Conservation (phyloP, 2,888 invertebrate genomes). For the Thecocarcelia acutangulata region DNA sequence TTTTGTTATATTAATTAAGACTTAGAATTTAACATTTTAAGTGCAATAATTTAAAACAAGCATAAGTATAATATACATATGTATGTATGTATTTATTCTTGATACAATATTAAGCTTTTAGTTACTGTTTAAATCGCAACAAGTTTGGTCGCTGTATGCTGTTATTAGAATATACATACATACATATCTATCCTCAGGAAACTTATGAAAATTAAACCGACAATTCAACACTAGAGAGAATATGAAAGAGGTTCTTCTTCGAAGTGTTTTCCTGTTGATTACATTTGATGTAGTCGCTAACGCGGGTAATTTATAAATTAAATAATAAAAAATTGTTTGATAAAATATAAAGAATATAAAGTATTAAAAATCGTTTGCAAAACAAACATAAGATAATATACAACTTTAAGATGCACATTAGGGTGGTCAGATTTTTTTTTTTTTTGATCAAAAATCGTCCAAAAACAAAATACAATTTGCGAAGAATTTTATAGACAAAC, state of each 20-base stretch:
- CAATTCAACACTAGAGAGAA: constrained; percentile 22
- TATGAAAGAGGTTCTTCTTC: constrained; percentile 53
- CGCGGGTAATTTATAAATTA: constrained; percentile 59
- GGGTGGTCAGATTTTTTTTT: too few relatives aligned
- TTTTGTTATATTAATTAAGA: constrained; percentile 1
- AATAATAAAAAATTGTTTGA: constrained; percentile 3
- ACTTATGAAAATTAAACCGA: constrained; percentile 1
- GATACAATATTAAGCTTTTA: constrained; percentile 38
- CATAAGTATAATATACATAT: constrained; percentile 18
- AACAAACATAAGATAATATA: constrained; percentile 11
- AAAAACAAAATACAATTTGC: too few relatives aligned
- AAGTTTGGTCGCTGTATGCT: constrained; percentile 48
- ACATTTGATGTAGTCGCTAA: constrained; percentile 53
- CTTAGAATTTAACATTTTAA: constrained; percentile 33
- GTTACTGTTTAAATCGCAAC: constrained; percentile 46
- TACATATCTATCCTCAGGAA: background rate
- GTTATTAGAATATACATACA: constrained; percentile 6
- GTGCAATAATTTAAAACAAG: constrained; percentile 35
- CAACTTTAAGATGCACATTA: too few relatives aligned
- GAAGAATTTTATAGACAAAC: too few relatives aligned
- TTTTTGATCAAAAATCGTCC: too few relatives aligned
- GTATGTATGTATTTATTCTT: constrained; percentile 19
- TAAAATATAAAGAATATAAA: background rate
- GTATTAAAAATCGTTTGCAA: constrained; percentile 28
- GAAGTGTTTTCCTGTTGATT: constrained; percentile 54